Percentiles rank a stretch among this genome's conserved stretches.
Evolutionary conservation across 2,113 vertebrate genomes (phyloP).

Genomic region (Holacanthus passer): DNA sequence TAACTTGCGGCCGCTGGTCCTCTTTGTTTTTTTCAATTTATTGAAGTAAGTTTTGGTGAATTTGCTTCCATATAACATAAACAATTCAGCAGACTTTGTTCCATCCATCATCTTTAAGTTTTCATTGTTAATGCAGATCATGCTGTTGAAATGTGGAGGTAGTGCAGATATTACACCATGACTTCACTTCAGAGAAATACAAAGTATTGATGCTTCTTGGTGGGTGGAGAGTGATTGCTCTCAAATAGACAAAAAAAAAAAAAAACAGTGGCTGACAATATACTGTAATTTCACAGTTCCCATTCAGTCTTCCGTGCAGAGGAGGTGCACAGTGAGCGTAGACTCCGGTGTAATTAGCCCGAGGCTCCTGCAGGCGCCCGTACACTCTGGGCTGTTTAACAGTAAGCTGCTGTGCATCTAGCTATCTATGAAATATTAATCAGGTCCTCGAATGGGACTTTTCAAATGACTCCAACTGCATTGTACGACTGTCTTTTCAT

Average conservation of each 20-base stretch:
- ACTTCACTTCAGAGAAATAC: background rate
- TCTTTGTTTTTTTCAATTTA: background rate
- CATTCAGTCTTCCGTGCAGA: conserved; percentile 19
- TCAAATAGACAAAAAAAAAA: background rate
- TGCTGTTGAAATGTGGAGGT: background rate
- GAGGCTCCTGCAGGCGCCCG: conserved; percentile 27
- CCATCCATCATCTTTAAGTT: background rate
- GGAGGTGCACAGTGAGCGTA: conserved; percentile 19
- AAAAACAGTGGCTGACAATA: background rate
- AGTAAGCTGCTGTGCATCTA: conserved; percentile 16
- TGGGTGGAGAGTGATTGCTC: background rate
- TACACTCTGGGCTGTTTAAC: conserved; percentile 25
- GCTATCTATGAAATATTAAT: conserved; percentile 56
- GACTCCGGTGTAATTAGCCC: conserved; percentile 29
- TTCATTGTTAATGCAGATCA: background rate
- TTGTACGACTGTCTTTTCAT: conserved; percentile 30
- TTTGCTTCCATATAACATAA: no score
- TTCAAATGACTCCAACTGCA: conserved; percentile 27
- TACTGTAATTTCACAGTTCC: conserved; percentile 7
- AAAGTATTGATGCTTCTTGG: background rate
- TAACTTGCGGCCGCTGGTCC: background rate
- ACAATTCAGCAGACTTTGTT: background rate
- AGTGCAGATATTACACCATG: background rate
- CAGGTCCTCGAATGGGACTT: conserved; percentile 26
- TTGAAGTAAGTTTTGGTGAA: background rate